These are phyloP conservation scores for Gopherus flavomarginatus DNA, from an alignment of 2,113 vertebrate species.

Conservation along the genomic window DNA sequence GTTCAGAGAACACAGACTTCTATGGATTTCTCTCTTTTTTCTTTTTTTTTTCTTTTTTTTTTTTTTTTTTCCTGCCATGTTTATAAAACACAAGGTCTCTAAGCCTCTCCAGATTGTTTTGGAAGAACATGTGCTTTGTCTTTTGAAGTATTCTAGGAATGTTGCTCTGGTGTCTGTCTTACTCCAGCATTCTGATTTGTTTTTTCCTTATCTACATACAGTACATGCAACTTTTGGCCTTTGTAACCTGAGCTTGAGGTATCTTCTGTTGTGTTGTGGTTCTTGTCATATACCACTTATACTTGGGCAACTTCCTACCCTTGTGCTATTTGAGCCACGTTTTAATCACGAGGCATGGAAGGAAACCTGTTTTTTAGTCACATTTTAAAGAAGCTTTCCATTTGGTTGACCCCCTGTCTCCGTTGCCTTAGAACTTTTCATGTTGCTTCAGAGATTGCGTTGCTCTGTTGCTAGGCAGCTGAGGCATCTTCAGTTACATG, in stretches of 20 bases:
- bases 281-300: accelerated
- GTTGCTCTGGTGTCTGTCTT: not conserved
- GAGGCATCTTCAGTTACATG: slow-evolving; percentile 45
- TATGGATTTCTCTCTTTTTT: not conserved
- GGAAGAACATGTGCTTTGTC: not conserved
- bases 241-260: accelerated
- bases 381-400: not conserved
- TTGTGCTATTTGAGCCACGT: not conserved
- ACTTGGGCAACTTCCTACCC: accelerated
- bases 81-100: accelerated
- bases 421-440: slow-evolving; percentile 4
- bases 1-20: accelerated
- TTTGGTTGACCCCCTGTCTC: not conserved
- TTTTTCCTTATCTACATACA: accelerated
- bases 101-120: accelerated
- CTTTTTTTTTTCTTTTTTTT: not conserved
- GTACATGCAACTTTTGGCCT: not conserved
- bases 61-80: not conserved
- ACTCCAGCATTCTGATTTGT: accelerated
- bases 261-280: accelerated
- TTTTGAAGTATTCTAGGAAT: not conserved
- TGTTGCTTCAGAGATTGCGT: slow-evolving; percentile 67
- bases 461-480: slow-evolving; percentile 70
- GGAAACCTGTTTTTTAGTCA: not conserved
- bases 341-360: not conserved